Percentiles rank a stretch among this genome's conserved stretches.
phyloP scores from a whole-genome alignment of 37 sponge, comb jelly and placozoan genomes.

The Lycopodina hypogea region DNA sequence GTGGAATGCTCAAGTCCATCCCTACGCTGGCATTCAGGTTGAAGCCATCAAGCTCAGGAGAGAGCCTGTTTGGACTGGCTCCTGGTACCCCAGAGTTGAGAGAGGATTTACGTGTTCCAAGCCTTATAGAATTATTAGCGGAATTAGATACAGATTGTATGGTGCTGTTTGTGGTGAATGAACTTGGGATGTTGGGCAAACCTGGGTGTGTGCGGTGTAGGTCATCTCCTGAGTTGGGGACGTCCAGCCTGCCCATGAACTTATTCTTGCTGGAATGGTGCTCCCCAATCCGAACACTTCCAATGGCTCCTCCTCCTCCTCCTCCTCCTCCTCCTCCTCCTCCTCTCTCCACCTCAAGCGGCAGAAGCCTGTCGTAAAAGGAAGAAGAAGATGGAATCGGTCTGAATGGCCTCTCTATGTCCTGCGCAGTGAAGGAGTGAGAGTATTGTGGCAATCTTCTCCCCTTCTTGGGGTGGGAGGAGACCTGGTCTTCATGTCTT shows the following conservation, averaged over 20 bases:
- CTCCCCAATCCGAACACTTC: neutral
- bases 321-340: too few species aligned
- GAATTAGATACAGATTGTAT: constrained; percentile 7
- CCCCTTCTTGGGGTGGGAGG: neutral
- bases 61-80: neutral
- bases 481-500: neutral
- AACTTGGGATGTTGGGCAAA: neutral
- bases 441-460: constrained; percentile 34
- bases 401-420: constrained; percentile 20
- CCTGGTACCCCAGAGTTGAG: constrained; percentile 5
- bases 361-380: constrained; percentile 34
- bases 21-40: neutral
- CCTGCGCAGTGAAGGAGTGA: constrained; percentile 30
- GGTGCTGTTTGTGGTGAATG: neutral
- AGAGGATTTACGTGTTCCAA: neutral
- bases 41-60: neutral
- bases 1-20: neutral
- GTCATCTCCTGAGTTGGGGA: neutral
- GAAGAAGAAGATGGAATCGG: constrained; percentile 38
- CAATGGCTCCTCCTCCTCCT: too few species aligned
- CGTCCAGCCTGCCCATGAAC: neutral
- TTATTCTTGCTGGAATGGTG: neutral
- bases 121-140: neutral
- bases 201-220: neutral
- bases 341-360: constrained; percentile 7